Evolutionary conservation across 2,888 invertebrate species (phyloP), one percentile per base, ranked within the genome.

Genomic region (Drosophila meridionalis): DNA sequence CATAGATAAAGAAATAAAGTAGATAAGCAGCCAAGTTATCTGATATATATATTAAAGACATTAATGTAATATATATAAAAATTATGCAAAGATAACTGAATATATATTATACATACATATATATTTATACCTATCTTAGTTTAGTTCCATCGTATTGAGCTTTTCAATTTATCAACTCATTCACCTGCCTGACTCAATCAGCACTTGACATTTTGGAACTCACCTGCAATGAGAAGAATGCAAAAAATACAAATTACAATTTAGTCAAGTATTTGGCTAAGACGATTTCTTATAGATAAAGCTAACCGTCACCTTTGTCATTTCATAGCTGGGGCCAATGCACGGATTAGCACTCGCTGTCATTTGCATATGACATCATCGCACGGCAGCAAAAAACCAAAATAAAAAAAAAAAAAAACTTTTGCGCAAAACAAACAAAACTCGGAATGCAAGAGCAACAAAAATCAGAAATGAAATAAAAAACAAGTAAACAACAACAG

Each of bases 351-450:
- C 60, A 40, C 40, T 40, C 40, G 50, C 47, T 53, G 67, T 50
- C 71, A 87, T 85, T 82, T 85, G 89, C 83, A 87, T 85, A 85
- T 85, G 89, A 85, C 85, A 85, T 85, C 89, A 85, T 87, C 87
- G 47, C 48, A 60, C 62, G 34, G 60, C 71, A 82, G 72, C 72
- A 28, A 28, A 47, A 43, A 3, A 43, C 4, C 3, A 20, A 43
- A 43, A 43, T 20, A 42, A 20, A 20, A 28, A 47, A 68, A 55
- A 55, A 58, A 83, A 83, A 88, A 52, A 77, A 70, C 67, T 59
- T 84, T 73, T 73, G 79, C 76, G 82, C 70, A 83, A 75, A 69
- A 56, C 61, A 86, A 83, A 88, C 71, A 76, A 64, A 82, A 68
- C 61, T 63, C 30, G 81, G 62, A 68, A 74, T 73, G 81, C 78